A percentile compares a stretch with the other conserved stretches of the same genome.
Evolutionary conservation across 64 coral and sea anemone species (phyloP).

Genomic region (Anthopleura sola): DNA sequence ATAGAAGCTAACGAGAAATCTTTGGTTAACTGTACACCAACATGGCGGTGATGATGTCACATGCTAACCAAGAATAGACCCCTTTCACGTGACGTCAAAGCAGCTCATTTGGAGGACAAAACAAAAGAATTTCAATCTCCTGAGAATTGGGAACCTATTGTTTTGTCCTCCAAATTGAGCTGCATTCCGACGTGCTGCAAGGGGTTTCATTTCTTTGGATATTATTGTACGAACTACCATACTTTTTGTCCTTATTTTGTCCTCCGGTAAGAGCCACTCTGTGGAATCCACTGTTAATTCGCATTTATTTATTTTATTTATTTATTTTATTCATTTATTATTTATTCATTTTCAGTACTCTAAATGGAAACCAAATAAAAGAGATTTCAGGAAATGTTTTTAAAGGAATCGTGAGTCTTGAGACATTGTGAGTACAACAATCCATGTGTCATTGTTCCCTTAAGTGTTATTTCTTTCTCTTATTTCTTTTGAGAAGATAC

Average conservation of each 20-base stretch:
- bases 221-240: no score
- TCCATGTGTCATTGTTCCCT: background rate
- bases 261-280: no score
- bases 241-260: no score
- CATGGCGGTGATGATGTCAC: background rate
- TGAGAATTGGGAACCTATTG: no score
- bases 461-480: no score
- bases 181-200: no score
- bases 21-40: background rate
- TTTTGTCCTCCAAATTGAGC: no score
- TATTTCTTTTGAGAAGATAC: no score
- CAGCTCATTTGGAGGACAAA: background rate
- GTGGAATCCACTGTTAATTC: no score
- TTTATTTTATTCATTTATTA: background rate
- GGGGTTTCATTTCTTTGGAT: no score
- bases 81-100: no score
- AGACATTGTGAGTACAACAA: constrained; percentile 62
- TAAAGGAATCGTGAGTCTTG: constrained; percentile 44
- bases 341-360: constrained; percentile 53
- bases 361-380: constrained; percentile 72
- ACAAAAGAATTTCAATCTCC: background rate
- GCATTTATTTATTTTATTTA: no score
- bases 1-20: background rate
- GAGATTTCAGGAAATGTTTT: constrained; percentile 52
- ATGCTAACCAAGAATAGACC: background rate